phyloP scores from a whole-genome alignment of 1,140 invertebrate genomes.

The Orchestia grillus region DNA sequence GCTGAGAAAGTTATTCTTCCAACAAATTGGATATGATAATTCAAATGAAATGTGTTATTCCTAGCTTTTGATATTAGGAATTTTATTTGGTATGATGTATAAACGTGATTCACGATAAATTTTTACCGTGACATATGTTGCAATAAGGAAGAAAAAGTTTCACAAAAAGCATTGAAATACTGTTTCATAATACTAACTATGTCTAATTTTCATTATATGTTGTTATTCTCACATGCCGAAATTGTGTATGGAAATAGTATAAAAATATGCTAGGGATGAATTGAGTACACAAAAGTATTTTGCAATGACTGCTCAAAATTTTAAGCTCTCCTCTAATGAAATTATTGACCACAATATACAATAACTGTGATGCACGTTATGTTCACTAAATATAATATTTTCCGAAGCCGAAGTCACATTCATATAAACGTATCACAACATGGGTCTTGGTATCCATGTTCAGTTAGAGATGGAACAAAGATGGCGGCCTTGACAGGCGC shows the following conservation, averaged over 20 bases:
- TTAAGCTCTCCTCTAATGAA: neutral
- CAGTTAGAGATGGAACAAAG: constrained; percentile 52
- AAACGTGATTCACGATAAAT: too few species aligned
- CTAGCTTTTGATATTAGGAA: too few species aligned
- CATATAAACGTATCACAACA: constrained; percentile 42
- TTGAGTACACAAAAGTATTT: neutral
- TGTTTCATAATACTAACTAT: too few species aligned
- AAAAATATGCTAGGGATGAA: neutral
- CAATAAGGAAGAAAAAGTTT: too few species aligned
- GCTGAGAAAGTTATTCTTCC: too few species aligned
- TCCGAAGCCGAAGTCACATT: constrained; percentile 27
- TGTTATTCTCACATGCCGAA: neutral
- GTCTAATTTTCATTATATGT: neutral
- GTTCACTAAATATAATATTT: neutral
- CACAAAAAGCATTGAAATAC: too few species aligned
- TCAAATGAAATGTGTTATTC: too few species aligned
- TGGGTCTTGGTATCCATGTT: constrained; percentile 34
- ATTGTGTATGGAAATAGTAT: neutral
- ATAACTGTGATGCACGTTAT: neutral
- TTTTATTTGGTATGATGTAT: too few species aligned
- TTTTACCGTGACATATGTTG: too few species aligned
- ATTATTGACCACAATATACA: neutral
- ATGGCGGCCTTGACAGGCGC: constrained; percentile 56
- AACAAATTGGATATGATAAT: too few species aligned
- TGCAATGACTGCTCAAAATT: neutral